phyloP scores from a whole-genome alignment of 2,888 invertebrate genomes.

The Dicroscelio sp. region DNA sequence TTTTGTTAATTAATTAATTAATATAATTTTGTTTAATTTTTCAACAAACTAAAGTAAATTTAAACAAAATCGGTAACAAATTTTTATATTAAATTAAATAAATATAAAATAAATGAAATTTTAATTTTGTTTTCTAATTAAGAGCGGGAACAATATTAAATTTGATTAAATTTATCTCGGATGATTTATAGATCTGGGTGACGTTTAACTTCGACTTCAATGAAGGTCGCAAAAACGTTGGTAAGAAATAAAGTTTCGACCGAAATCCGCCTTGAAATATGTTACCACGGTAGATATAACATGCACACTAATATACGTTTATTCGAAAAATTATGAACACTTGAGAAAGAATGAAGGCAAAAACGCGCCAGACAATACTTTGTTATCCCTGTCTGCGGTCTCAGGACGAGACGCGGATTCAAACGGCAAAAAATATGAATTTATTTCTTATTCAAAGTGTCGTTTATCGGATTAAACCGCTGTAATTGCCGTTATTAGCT shows the following conservation, averaged over 20 bases:
- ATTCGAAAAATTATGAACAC: constrained; percentile 61
- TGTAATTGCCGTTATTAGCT: no score
- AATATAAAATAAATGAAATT: no score
- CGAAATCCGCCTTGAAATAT: constrained; percentile 41
- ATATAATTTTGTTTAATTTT: no score
- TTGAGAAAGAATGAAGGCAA: constrained; percentile 50
- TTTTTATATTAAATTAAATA: no score
- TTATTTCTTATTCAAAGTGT: constrained; percentile 41
- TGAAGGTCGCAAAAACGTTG: constrained; percentile 20
- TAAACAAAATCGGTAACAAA: no score
- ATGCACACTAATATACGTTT: constrained; percentile 48
- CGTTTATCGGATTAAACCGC: constrained; percentile 22
- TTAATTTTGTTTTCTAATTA: no score
- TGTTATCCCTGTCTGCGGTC: constrained; percentile 43
- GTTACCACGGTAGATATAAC: constrained; percentile 43
- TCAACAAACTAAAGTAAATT: no score
- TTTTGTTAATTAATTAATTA: no score
- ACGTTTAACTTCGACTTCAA: constrained; percentile 25
- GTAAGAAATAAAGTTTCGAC: constrained; percentile 21
- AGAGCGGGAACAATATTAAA: no score
- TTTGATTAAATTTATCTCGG: no score
- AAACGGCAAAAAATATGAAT: constrained; percentile 20
- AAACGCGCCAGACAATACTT: constrained; percentile 54
- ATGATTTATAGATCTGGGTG: constrained; percentile 21
- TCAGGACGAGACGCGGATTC: constrained; percentile 5